phyloP scores from a whole-genome alignment of 2,113 vertebrate genomes.

The Otocyon megalotis region DNA sequence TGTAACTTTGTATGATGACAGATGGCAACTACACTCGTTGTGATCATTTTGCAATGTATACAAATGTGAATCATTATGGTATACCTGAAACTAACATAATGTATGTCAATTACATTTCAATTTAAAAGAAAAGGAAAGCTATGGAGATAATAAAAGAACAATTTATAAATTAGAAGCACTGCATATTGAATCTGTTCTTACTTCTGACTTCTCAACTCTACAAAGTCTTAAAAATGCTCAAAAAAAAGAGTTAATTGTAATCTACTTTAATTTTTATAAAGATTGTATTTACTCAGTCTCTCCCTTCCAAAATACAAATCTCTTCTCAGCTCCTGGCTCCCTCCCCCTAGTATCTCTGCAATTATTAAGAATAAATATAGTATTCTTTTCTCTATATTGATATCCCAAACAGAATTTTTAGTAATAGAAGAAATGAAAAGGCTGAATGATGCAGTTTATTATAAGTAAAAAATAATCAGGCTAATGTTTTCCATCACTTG shows the following conservation, averaged over 20 bases:
- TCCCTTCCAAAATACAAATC: background rate
- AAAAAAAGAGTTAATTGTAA: background rate
- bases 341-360: background rate
- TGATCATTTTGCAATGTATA: background rate
- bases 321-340: background rate
- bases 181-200: background rate
- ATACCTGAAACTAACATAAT: background rate
- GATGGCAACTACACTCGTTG: background rate
- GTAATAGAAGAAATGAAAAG: background rate
- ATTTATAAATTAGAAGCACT: background rate
- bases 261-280: constrained; percentile 49
- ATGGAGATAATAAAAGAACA: background rate
- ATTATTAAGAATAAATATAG: background rate
- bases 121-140: background rate
- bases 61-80: background rate
- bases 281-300: background rate
- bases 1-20: background rate
- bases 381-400: constrained; percentile 4
- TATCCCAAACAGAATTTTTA: background rate
- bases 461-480: background rate
- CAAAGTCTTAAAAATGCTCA: background rate
- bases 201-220: background rate
- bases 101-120: background rate
- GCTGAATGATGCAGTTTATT: background rate
- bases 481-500: background rate